Base-by-base conservation (phyloP, 1,140 invertebrate species). In the Pogonomyrmex californicus region DNA sequence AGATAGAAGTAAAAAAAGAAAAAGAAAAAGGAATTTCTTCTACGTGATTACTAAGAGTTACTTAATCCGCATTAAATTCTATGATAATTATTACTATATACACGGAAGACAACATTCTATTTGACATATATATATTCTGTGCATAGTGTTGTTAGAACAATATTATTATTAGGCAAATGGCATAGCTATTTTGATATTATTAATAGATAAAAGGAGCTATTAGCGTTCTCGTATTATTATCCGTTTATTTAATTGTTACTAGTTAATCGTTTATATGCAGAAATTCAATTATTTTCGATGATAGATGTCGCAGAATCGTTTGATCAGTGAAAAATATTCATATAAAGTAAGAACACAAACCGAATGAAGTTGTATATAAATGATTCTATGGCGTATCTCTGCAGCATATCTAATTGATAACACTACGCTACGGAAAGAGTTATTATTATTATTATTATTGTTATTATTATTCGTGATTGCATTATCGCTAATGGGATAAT, bases 351-450 rank as follows among this genome's bases (percentile, higher is more conserved):
- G 6, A 1, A 44, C 2, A 4, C 23, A 44, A 70, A 38, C 5
- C 6, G n/a, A 79, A 51, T 54, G 66, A 54, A 54, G 1, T 79
- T n/a, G n/a, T 33, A 47, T 33, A 51, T 30, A 66, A 79, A 54
- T 66, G 54, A 68, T 14, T 54, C 12, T 62, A 12, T 12, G 33
- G 12, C 23, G 5, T 49, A 4, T 51, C 23, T 23, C 23, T 23
- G 23, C 0, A 23, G 23, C 23, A 23, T 23, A 23, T 73, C 7
- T 51, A 71, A 56, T 73, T 41, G 56, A 51, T 17, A 10, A 58
- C 36, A 23, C 58, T 41, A 33, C 7, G n/a, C 38, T 30, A 58
- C 44, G 41, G 9, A 56, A 4, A 41, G 51, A 58, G 17, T 60
- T 44, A 33, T 41, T 23, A 17, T 36, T 33, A 17, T 71, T 63